Evolutionary conservation across 2,113 vertebrate species (phyloP).

Genomic region (Muntiacus muntjak): DNA sequence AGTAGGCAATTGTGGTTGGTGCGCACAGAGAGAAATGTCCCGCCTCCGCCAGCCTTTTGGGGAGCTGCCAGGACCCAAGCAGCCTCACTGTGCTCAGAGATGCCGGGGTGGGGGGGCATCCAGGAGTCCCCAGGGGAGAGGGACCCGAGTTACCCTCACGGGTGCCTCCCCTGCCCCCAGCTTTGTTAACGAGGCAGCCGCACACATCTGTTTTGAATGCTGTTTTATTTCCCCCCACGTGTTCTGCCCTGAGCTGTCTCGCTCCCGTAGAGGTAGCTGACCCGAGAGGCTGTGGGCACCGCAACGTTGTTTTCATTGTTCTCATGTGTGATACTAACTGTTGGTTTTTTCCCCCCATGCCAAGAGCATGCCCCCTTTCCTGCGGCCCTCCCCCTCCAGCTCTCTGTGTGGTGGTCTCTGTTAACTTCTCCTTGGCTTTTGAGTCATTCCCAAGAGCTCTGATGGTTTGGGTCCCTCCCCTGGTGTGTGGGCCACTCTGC

Average conservation of each 20-base stretch:
- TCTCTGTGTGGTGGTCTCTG: neutral
- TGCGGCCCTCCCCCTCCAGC: neutral
- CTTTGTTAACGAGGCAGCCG: neutral
- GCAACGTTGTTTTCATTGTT: neutral
- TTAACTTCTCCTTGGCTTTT: neutral
- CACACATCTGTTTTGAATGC: neutral
- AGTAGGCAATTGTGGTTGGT: neutral
- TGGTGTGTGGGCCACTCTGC: neutral
- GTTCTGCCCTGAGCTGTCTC: neutral
- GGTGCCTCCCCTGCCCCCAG: neutral
- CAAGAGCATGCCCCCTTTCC: neutral
- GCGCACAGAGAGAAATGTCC: neutral
- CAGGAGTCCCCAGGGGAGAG: neutral
- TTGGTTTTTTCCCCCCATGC: slow-evolving; percentile 18
- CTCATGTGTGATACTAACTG: slow-evolving; percentile 47
- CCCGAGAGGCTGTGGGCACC: neutral
- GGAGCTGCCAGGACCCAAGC: neutral
- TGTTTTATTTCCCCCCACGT: neutral
- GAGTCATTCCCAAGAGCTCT: neutral
- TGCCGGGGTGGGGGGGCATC: rapidly evolving
- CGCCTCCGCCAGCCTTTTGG: neutral
- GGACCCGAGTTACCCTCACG: rapidly evolving
- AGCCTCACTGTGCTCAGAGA: neutral
- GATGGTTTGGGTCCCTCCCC: neutral
- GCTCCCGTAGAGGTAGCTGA: neutral